Evolutionary conservation across 2,888 invertebrate species (phyloP).

Genomic region (Gymnosoma rotundatum): DNA sequence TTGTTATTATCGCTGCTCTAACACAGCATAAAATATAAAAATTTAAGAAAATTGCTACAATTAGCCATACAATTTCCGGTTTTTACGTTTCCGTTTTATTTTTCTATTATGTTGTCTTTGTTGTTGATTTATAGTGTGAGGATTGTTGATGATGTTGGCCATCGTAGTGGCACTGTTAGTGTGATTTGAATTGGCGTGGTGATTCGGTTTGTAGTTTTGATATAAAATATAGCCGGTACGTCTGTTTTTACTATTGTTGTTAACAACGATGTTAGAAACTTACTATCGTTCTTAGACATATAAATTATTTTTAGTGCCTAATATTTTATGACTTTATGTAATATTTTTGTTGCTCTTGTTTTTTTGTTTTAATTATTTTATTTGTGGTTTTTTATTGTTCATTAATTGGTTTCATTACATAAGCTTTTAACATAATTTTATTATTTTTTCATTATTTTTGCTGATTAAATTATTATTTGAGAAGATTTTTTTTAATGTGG

Average conservation of each 20-base stretch:
- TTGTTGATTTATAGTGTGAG: slow-evolving; percentile 13
- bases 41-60: slow-evolving; percentile 78
- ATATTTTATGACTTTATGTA: background rate
- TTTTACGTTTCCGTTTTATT: slow-evolving; percentile 79
- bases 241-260: slow-evolving; percentile 2
- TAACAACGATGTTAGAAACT: slow-evolving; percentile 40
- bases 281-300: slow-evolving; percentile 55
- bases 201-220: slow-evolving; percentile 39
- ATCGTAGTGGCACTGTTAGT: background rate
- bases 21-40: slow-evolving; percentile 64
- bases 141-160: slow-evolving; percentile 13
- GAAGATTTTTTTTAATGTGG: slow-evolving; percentile 44
- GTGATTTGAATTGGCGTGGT: slow-evolving; percentile 12
- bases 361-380: background rate
- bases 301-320: slow-evolving; percentile 1
- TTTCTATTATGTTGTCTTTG: slow-evolving; percentile 71
- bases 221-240: background rate
- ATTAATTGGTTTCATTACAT: slow-evolving; percentile 34
- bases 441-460: slow-evolving; percentile 68
- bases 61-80: slow-evolving; percentile 80
- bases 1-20: slow-evolving; percentile 35
- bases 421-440: slow-evolving; percentile 75
- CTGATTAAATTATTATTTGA: slow-evolving; percentile 57
- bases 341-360: background rate
- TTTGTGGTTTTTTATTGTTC: slow-evolving; percentile 28